A percentile compares a stretch with the other conserved stretches of the same genome.
These are phyloP conservation scores for Aphodius sticticus DNA, from an alignment of 2,888 invertebrate species.

Conservation along the genomic window DNA sequence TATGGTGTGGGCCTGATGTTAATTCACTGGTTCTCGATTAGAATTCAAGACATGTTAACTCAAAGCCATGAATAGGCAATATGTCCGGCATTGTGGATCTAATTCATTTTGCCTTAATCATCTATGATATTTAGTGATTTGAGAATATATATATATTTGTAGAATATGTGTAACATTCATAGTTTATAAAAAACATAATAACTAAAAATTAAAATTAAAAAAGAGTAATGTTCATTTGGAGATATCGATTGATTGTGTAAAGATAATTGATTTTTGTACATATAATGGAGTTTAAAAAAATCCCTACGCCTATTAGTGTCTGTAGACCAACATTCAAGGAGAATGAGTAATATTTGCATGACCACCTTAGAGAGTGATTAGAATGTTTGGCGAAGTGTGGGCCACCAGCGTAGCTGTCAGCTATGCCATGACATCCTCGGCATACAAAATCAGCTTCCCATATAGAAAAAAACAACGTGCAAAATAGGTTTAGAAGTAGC, in stretches of 20 bases:
- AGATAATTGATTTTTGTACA: no score
- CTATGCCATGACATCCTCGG: constrained; percentile 17
- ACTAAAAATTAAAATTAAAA: no score
- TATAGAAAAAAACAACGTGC: constrained; percentile 17
- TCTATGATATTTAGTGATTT: not conserved
- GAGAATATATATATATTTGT: no score
- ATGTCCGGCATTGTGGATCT: not conserved
- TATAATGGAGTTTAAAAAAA: no score
- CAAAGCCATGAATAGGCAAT: not conserved
- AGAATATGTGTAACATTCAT: no score
- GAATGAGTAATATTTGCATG: constrained; percentile 22
- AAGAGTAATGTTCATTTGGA: no score
- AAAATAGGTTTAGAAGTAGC: constrained; percentile 18
- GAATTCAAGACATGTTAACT: not conserved
- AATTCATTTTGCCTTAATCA: not conserved
- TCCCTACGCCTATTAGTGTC: no score
- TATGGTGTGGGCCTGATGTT: not conserved
- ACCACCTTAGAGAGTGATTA: constrained; percentile 19
- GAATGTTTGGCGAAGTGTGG: constrained; percentile 7
- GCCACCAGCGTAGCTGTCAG: constrained; percentile 23
- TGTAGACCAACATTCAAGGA: not conserved
- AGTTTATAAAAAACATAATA: no score
- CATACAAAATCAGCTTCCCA: constrained; percentile 18
- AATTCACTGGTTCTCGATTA: not conserved
- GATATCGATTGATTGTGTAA: no score